Evolutionary conservation across 2,888 invertebrate species (phyloP), one percentile per base, ranked within the genome.

Genomic region (Dicycla oo): DNA sequence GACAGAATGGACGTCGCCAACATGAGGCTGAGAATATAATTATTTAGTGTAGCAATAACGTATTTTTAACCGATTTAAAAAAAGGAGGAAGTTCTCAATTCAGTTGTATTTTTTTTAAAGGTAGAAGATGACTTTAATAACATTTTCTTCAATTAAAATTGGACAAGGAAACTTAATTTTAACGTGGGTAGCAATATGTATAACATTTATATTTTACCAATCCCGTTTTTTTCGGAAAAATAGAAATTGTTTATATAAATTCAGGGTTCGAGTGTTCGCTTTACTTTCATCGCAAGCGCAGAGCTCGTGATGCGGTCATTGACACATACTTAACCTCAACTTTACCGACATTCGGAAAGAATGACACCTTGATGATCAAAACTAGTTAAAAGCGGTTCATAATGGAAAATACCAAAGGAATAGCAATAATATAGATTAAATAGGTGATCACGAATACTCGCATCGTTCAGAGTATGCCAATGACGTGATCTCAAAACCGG

Each of bases 401-500:
- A 79, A 71, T 86, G 86, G 86, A 86, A 86, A 86, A 84, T 84
- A 83, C 84, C 86, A 56, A 70, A 75, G 61, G 47, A 81, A 75
- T 84, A 74, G 53, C 53, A 63, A 73, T 72, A 74, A 68, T 78
- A 68, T 63, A 62, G 66, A 84, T 69, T 77, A 81, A 73, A 74
- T 84, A 77, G 75, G 75, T 73, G 84, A 77, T 82, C 84, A 85
- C 83, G 69, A 77, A 85, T 54, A 62, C 72, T 54, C 56, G 62
- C 72, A 72, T 43, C 66, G 72, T 60, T 71, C 73, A 30, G 58
- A 60, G 56, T 56, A 45, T 62, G 56, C 69, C 63, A 68, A 72
- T 82, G 85, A 75, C 74, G 83, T 71, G 79, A 62, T 53, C 78
- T 49, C 26, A 82, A 70, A 90, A 91, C 91, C 90, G 88, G 91